These are phyloP conservation scores for Lacerta viridis DNA, from an alignment of 2,797 vertebrate species.

Conservation along the genomic window DNA sequence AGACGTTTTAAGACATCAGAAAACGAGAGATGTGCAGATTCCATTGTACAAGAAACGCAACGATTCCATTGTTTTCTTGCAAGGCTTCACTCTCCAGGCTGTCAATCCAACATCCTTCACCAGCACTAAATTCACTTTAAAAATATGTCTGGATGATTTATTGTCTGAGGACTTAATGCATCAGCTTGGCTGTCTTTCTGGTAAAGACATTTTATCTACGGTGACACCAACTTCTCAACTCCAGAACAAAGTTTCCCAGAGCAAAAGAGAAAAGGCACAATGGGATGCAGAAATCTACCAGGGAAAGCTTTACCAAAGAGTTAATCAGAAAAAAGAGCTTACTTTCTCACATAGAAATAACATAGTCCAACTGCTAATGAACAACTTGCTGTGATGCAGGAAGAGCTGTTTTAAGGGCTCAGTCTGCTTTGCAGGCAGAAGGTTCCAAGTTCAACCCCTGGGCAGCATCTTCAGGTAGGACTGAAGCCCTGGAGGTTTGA, in stretches of 20 bases:
- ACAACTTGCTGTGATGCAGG: neutral
- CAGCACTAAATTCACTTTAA: conserved; percentile 37
- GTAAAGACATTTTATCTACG: conserved; percentile 16
- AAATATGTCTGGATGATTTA: conserved; percentile 51
- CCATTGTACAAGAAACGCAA: accelerated
- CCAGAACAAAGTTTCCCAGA: conserved; percentile 27
- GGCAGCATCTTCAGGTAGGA: too few relatives aligned
- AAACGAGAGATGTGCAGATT: accelerated
- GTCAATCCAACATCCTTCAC: conserved; percentile 32
- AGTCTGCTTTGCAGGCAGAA: too few relatives aligned
- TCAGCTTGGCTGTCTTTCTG: conserved; percentile 32
- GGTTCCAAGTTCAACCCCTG: too few relatives aligned
- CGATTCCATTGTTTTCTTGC: neutral
- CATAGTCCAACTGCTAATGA: neutral
- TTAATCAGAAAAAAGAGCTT: neutral
- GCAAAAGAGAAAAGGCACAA: neutral
- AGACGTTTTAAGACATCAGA: neutral
- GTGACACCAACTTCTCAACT: conserved; percentile 1
- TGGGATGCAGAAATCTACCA: neutral
- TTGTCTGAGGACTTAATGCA: conserved; percentile 31
- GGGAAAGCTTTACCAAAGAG: neutral
- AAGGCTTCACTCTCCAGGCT: conserved; percentile 29
- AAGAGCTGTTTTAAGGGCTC: too few relatives aligned
- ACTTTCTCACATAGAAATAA: neutral
- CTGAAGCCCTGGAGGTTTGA: too few relatives aligned